A percentile compares a stretch with the other conserved stretches of the same genome.
Conservation (phyloP, 92 coral and sea anemone species). For the Diadumene lineata region DNA sequence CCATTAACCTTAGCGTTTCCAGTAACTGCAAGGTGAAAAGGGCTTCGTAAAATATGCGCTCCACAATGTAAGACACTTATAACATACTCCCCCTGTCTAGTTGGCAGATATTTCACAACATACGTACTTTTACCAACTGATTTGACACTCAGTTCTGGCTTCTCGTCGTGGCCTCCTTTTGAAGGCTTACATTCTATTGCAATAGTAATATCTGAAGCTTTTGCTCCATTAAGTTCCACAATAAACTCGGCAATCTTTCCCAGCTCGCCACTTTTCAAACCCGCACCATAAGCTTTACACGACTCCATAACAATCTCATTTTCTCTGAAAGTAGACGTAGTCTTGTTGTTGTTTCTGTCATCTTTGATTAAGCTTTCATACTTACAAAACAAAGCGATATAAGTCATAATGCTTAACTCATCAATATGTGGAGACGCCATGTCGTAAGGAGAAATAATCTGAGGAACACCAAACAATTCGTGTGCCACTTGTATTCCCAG, state of each 20-base stretch:
- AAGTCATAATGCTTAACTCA: slow-evolving; percentile 90
- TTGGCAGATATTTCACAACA: slow-evolving; percentile 88
- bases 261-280: slow-evolving; percentile 79
- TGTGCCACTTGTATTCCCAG: slow-evolving; percentile 95
- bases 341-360: slow-evolving; percentile 27
- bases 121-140: slow-evolving; percentile 86
- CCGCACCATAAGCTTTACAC: slow-evolving; percentile 81
- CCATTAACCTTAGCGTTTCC: slow-evolving; percentile 41
- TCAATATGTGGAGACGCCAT: slow-evolving; percentile 79
- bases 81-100: slow-evolving; percentile 87
- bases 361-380: slow-evolving; percentile 69
- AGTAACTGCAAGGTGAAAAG: slow-evolving; percentile 82
- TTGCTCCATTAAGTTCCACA: slow-evolving; percentile 89
- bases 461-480: slow-evolving; percentile 92
- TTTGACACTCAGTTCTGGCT: slow-evolving; percentile 87
- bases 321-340: slow-evolving; percentile 4
- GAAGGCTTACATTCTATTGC: slow-evolving; percentile 95
- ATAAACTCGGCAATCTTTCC: slow-evolving; percentile 94
- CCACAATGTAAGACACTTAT: slow-evolving; percentile 89
- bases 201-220: slow-evolving; percentile 90
- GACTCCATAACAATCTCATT: slow-evolving; percentile 45
- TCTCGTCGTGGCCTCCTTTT: slow-evolving; percentile 67
- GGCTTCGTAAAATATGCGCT: slow-evolving; percentile 92
- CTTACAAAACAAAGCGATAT: slow-evolving; percentile 89
- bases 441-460: slow-evolving; percentile 90